Evolutionary conservation across 2,113 vertebrate genomes (phyloP), one percentile per base, ranked within the genome.

Genomic region (Phodopus roborovskii): DNA sequence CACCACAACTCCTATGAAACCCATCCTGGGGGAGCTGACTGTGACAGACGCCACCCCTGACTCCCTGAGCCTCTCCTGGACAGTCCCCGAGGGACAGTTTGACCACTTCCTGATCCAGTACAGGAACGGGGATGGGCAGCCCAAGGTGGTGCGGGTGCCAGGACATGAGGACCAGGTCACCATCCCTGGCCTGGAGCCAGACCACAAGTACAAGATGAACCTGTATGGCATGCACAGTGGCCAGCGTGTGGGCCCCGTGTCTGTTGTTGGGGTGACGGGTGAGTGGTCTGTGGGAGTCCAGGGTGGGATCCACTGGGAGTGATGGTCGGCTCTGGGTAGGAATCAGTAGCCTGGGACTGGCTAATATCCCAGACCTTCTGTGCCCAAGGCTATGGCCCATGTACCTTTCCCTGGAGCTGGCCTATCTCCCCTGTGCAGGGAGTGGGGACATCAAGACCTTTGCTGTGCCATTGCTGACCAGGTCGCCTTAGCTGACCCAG

Each of bases 121-220:
- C 94, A 95, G 75, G 86, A 97, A 97, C 0, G 95, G 91, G 13
- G 96, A 97, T 0, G 97, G 97, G 33, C 97, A 97, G 58, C 95
- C 96, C 45, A 97, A 97, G 94, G 92, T 24, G 0, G 60, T 98
- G 78, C 42, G 82, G 36, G 90, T 98, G 7, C 96, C 94, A 0
- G 97, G 96, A 0, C 68, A 94, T 0, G 81, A 95, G 60, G 84
- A 94, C 0, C 9, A 42, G 39, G 94, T 93, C 48, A 96, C 93
- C 62, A 22, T 98, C 78, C 56, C 74, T 0, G 91, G 95, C 36
- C 96, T 98, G n/a, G 96, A 96, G 48, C 96, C 98, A 2, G 95
- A 96, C 58, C 97, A 90, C 48, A 97, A 97, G 68, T 98, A 98
- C 96, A 98, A 98, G 87, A 96, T 98, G 95, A 92, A 97, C 66